phyloP scores from a whole-genome alignment of 1,140 invertebrate species.

The Microplitis mediator region DNA sequence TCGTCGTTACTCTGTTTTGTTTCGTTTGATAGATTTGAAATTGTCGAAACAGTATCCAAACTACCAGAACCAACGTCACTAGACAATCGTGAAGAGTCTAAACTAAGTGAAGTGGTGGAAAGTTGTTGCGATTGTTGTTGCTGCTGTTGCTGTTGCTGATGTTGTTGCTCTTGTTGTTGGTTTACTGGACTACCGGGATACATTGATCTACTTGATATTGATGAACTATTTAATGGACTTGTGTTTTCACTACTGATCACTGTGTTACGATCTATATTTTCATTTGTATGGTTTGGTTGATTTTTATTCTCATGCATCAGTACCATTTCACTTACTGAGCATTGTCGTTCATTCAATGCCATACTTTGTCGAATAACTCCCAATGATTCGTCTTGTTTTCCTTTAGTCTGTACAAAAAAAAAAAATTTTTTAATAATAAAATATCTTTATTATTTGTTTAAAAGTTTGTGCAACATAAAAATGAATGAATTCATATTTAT shows the following conservation, averaged over 20 bases:
- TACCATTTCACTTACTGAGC: conserved; percentile 58
- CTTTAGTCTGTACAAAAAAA: conserved; percentile 43
- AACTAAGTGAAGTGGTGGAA: conserved; percentile 32
- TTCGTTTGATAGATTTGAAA: conserved; percentile 51
- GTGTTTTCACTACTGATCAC: conserved; percentile 25
- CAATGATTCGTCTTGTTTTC: conserved; percentile 47
- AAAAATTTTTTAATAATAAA: background rate
- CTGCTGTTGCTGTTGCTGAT: conserved; percentile 1
- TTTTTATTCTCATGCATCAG: conserved; percentile 55
- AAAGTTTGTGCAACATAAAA: too few species aligned
- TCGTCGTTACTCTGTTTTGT: conserved; percentile 60
- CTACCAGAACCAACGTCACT: conserved; percentile 39
- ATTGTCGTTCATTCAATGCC: conserved; percentile 55
- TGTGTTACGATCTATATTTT: conserved; percentile 28
- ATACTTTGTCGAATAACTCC: conserved; percentile 52
- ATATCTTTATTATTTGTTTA: background rate
- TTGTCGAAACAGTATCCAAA: conserved; percentile 48
- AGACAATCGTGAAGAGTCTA: conserved; percentile 39
- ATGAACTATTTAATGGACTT: conserved; percentile 29
- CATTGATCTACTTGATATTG: conserved; percentile 35
- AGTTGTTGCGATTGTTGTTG: conserved; percentile 24
- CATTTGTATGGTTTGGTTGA: conserved; percentile 36
- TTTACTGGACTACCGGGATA: conserved; percentile 35
- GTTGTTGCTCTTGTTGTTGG: conserved; percentile 13
- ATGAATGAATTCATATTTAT: background rate